Percentiles rank a stretch among this genome's conserved stretches.
Conservation (phyloP, 1,140 invertebrate genomes). For the Conus betulinus region DNA sequence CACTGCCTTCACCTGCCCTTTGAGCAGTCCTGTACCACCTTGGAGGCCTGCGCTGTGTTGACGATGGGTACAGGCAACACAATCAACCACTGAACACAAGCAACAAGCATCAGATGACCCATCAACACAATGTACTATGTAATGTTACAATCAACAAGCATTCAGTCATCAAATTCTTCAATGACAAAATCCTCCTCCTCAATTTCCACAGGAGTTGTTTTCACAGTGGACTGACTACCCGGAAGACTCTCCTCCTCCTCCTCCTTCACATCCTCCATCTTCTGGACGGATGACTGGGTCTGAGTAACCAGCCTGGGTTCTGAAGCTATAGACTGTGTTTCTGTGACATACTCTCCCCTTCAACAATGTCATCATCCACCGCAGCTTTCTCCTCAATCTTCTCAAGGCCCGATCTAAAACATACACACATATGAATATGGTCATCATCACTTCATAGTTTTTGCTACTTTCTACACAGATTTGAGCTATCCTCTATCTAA, state of each 20-base stretch:
- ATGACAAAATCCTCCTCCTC: slow-evolving; percentile 61
- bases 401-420: slow-evolving; percentile 37
- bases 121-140: too few species aligned
- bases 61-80: too few species aligned
- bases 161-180: slow-evolving; percentile 65
- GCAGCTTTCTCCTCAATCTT: slow-evolving; percentile 53
- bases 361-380: slow-evolving; percentile 27
- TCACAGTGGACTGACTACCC: slow-evolving; percentile 56
- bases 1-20: too few species aligned
- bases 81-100: too few species aligned
- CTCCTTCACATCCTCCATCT: neutral
- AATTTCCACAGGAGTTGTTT: slow-evolving; percentile 35
- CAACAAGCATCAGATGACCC: too few species aligned
- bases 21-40: too few species aligned
- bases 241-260: slow-evolving; percentile 51
- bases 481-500: too few species aligned
- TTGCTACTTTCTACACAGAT: too few species aligned
- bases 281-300: neutral
- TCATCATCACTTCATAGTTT: too few species aligned
- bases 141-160: too few species aligned
- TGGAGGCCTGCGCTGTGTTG: too few species aligned
- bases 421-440: neutral
- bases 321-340: neutral
- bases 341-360: neutral
- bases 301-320: neutral